These are phyloP conservation scores for Microctonus hyperodae DNA, from an alignment of 2,888 invertebrate genomes.

Conservation along the genomic window DNA sequence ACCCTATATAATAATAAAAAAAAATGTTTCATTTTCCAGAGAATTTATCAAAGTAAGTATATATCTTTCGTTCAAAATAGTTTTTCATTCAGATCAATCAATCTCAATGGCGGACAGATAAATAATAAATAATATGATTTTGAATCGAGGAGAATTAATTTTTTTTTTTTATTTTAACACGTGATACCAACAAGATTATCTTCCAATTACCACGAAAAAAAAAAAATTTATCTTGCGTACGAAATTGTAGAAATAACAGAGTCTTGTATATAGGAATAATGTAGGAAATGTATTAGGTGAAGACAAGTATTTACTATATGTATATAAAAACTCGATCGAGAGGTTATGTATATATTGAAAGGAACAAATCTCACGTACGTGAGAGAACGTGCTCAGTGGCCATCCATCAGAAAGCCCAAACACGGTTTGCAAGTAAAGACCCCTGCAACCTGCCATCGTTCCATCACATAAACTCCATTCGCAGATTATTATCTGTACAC, in stretches of 20 bases:
- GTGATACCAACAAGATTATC: not conserved
- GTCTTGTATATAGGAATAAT: constrained; percentile 37
- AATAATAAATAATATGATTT: too few relatives aligned
- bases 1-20: not conserved
- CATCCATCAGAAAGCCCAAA: constrained; percentile 51
- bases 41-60: too few relatives aligned
- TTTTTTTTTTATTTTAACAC: too few relatives aligned
- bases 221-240: not conserved
- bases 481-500: constrained; percentile 47
- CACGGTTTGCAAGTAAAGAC: constrained; percentile 40
- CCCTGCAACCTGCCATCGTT: constrained; percentile 44
- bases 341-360: constrained; percentile 16
- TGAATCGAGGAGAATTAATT: too few relatives aligned
- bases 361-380: constrained; percentile 25
- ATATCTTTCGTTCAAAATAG: too few relatives aligned
- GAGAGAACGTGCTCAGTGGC: constrained; percentile 42
- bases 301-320: too few relatives aligned
- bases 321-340: constrained; percentile 31
- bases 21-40: not conserved
- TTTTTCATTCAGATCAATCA: too few relatives aligned
- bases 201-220: not conserved
- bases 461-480: constrained; percentile 47
- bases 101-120: too few relatives aligned
- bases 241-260: not conserved
- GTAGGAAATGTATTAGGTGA: constrained; percentile 23